These are phyloP conservation scores for Oedothorax gibbosus DNA, from an alignment of 1,140 invertebrate genomes.

Conservation along the genomic window DNA sequence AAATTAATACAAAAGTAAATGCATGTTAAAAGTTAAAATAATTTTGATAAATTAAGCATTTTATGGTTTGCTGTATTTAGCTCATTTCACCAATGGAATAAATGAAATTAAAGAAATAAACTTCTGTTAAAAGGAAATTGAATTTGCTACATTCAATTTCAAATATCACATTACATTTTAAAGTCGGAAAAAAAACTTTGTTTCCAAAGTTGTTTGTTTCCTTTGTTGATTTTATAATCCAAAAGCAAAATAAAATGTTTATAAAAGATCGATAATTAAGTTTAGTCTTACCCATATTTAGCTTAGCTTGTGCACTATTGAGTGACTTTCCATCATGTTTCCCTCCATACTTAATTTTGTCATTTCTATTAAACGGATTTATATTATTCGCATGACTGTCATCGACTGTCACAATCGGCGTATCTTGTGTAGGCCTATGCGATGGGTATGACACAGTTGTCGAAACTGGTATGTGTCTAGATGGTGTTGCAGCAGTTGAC, in stretches of 20 bases:
- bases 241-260: too few relatives aligned
- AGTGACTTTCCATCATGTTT: conserved; percentile 56
- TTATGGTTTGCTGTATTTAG: background rate
- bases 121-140: too few relatives aligned
- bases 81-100: too few relatives aligned
- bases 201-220: too few relatives aligned
- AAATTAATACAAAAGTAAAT: background rate
- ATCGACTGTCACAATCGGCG: conserved; percentile 23
- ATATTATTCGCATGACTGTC: conserved; percentile 24
- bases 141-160: too few relatives aligned
- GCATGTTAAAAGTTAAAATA: too few relatives aligned
- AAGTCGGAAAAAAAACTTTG: too few relatives aligned
- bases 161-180: too few relatives aligned
- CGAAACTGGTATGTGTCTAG: background rate
- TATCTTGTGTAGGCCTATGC: conserved; percentile 25
- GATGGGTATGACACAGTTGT: background rate
- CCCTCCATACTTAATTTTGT: conserved; percentile 50
- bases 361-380: conserved; percentile 10
- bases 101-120: too few relatives aligned
- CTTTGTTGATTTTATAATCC: too few relatives aligned
- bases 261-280: background rate
- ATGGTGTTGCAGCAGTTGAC: background rate
- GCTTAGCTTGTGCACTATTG: conserved; percentile 51
- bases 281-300: conserved; percentile 62
- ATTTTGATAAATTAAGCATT: too few relatives aligned